phyloP scores from a whole-genome alignment of 2,888 invertebrate species.

The Dryocosmus kuriphilus region DNA sequence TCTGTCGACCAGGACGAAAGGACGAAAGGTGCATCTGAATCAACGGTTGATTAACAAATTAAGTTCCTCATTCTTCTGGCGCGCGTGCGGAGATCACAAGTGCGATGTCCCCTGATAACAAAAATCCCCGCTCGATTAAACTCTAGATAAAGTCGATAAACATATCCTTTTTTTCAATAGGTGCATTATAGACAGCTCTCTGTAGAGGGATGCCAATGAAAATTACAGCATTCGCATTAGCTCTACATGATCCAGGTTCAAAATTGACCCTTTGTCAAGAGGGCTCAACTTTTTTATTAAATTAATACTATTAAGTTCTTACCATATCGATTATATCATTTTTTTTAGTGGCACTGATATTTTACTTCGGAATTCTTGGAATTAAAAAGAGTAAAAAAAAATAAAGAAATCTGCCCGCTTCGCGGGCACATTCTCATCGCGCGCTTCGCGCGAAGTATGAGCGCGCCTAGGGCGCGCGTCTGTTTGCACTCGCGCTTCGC shows the following conservation, averaged over 20 bases:
- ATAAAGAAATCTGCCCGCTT: too few species aligned
- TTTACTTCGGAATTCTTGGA: too few species aligned
- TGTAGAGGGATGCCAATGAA: neutral
- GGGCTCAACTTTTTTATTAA: neutral
- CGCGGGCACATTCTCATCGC: too few species aligned
- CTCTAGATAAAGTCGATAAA: slow-evolving; percentile 36
- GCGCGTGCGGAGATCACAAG: slow-evolving; percentile 62
- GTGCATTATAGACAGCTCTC: neutral
- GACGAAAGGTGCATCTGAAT: slow-evolving; percentile 75
- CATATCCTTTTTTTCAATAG: slow-evolving; percentile 16
- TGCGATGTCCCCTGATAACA: slow-evolving; percentile 65
- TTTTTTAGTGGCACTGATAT: neutral
- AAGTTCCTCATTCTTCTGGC: slow-evolving; percentile 74
- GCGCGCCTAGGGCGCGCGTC: too few species aligned
- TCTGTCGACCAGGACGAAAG: slow-evolving; percentile 57
- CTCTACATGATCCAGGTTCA: neutral
- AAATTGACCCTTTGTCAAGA: neutral
- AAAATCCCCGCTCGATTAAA: slow-evolving; percentile 62
- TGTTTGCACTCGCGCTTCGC: too few species aligned
- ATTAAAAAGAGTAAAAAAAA: too few species aligned
- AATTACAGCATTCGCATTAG: neutral
- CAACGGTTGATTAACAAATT: slow-evolving; percentile 76
- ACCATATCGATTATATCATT: neutral
- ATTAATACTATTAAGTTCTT: neutral
- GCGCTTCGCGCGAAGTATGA: too few species aligned